Base-by-base conservation (phyloP, 2,888 invertebrate species). In the Cotesia congregata region DNA sequence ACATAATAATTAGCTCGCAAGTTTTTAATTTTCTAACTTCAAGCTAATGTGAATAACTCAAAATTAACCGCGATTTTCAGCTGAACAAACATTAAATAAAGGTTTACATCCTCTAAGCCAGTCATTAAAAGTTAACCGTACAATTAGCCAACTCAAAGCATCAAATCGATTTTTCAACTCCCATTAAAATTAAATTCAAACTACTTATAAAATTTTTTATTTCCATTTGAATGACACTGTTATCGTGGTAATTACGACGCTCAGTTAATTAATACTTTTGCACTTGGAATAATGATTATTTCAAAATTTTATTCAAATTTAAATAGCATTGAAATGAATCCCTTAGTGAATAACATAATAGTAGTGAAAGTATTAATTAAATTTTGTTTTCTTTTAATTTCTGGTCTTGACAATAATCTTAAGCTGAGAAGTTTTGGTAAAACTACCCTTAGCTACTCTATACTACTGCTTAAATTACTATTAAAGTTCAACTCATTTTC, bases 401-500 rank as follows among this genome's bases (percentile, higher is more conserved):
- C 6, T 20, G 40, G 61, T 6, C 40, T 64, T 39, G n/a, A 72
- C 62, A 72, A 72, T 64, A 64, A 72, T 64, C 65, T 65, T 30
- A 12, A 65, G 65, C 20, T 38, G 65, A 41, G 17, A 41, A 72
- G 20, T 62, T 40, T 20, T 9, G 9, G 40, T 72, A 64, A 41
- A 72, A 72, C 50, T 64, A 72, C 50, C 50, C 50, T 50, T 9
- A 12, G 12, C 50, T 9, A 50, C 50, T 50, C 9, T 50, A 50
- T 50, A 50, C 7, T 50, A 50, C 50, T 50, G 12, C 50, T 50
- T 50, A 3, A 50, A 50, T 12, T 50, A 50, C 62, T 40, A 20
- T 40, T 65, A 74, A 69, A 69, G 64, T 39, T 50, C 7, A 12
- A 41, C 69, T 69, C 65, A 73, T 69, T 73, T 69, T 64, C 64